These are phyloP conservation scores for Zosterops pallidus DNA, from an alignment of 2,113 vertebrate species.

Conservation along the genomic window DNA sequence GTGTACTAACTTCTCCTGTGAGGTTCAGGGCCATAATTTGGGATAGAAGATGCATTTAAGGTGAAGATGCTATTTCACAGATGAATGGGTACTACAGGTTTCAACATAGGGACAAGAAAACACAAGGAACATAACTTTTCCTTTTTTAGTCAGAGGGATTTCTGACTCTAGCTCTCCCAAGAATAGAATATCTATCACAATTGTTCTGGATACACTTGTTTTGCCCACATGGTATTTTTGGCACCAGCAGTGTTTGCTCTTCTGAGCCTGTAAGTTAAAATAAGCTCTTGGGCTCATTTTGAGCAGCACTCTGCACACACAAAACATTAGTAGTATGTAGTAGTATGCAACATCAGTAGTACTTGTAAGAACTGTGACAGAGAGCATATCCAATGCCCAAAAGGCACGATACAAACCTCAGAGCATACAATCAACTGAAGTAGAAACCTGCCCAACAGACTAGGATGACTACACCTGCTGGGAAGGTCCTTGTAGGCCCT, in stretches of 20 bases:
- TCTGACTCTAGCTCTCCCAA: neutral
- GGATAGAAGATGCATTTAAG: neutral
- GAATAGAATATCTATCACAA: neutral
- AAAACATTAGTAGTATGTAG: neutral
- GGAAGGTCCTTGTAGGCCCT: neutral
- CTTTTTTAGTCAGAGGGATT: neutral
- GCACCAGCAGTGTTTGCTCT: neutral
- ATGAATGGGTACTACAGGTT: neutral
- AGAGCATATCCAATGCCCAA: neutral
- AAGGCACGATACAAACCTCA: neutral
- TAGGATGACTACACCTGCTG: neutral
- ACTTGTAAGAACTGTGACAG: neutral
- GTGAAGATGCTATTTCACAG: neutral
- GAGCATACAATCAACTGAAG: neutral
- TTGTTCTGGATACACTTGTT: neutral
- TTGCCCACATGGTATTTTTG: neutral
- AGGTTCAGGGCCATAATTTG: neutral
- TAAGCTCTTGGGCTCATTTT: neutral
- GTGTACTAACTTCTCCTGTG: neutral
- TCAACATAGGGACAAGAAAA: neutral
- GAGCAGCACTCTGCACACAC: neutral
- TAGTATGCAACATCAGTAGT: neutral
- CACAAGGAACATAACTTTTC: neutral
- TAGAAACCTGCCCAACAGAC: neutral
- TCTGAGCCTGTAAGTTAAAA: neutral